A percentile compares a stretch with the other conserved stretches of the same genome.
Evolutionary conservation across 2,888 invertebrate species (phyloP).

Genomic region (Hedychridium roseum): DNA sequence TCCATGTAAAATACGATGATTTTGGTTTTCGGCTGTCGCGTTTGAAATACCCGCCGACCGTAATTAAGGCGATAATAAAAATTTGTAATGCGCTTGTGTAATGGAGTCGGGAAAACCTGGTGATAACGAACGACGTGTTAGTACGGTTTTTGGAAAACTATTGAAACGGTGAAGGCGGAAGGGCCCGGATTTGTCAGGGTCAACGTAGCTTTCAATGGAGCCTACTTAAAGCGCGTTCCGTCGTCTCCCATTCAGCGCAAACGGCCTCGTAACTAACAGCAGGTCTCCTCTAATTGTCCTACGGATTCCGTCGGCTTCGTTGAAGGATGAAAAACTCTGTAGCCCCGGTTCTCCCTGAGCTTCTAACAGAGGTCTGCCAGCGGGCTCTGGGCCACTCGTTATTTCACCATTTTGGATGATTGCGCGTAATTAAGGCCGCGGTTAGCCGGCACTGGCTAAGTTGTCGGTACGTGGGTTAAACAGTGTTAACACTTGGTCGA

Average conservation of each 20-base stretch:
- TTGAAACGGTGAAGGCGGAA: slow-evolving; percentile 19
- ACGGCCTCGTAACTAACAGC: slow-evolving; percentile 26
- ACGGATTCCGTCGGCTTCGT: slow-evolving; percentile 33
- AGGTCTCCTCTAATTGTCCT: slow-evolving; percentile 40
- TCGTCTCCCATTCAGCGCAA: slow-evolving; percentile 23
- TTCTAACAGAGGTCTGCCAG: slow-evolving; percentile 2
- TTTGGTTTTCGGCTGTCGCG: too few species aligned
- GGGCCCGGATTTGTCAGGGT: slow-evolving; percentile 34
- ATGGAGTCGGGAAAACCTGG: too few species aligned
- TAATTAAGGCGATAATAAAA: too few species aligned
- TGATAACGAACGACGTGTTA: too few species aligned
- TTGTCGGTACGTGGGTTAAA: slow-evolving; percentile 12
- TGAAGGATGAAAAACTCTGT: slow-evolving; percentile 24
- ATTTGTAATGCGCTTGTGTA: too few species aligned
- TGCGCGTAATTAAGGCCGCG: slow-evolving; percentile 56
- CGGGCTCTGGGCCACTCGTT: slow-evolving; percentile 43
- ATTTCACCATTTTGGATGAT: slow-evolving; percentile 59
- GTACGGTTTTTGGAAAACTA: too few species aligned
- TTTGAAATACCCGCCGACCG: too few species aligned
- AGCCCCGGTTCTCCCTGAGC: too few species aligned
- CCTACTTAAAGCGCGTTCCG: slow-evolving; percentile 30
- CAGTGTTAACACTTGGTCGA: slow-evolving; percentile 38
- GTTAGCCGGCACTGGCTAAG: slow-evolving; percentile 43
- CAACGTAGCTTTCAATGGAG: slow-evolving; percentile 40
- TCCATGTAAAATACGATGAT: too few species aligned